A percentile compares a stretch with the other conserved stretches of the same genome.
phyloP scores from a whole-genome alignment of 2,888 invertebrate genomes.

The Pocota personata region DNA sequence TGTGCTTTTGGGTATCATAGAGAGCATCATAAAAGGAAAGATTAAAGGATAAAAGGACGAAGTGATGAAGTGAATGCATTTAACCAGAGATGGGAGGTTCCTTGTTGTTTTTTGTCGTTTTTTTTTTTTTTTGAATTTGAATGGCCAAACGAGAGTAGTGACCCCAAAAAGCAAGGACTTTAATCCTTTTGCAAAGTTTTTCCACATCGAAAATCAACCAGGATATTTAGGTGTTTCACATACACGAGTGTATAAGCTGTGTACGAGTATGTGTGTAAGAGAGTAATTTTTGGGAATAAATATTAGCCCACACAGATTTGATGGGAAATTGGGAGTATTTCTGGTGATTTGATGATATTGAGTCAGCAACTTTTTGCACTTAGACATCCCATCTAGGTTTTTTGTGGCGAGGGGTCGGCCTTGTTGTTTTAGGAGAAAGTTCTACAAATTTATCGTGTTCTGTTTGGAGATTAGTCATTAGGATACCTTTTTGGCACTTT shows the following conservation, averaged over 20 bases:
- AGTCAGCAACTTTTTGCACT: slow-evolving; percentile 69
- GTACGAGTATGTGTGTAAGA: neutral
- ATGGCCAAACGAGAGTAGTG: slow-evolving; percentile 46
- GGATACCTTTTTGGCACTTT: slow-evolving; percentile 23
- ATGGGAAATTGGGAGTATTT: slow-evolving; percentile 64
- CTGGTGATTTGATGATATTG: slow-evolving; percentile 56
- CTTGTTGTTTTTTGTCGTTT: slow-evolving; percentile 15
- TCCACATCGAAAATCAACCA: slow-evolving; percentile 18
- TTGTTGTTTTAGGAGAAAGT: slow-evolving; percentile 1
- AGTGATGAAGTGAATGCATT: slow-evolving; percentile 73
- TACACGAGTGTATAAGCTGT: neutral
- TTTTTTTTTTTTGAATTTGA: slow-evolving; percentile 44
- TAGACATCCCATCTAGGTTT: neutral
- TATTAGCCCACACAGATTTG: slow-evolving; percentile 62
- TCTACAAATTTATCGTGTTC: slow-evolving; percentile 12
- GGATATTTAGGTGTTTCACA: neutral
- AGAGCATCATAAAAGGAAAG: slow-evolving; percentile 60
- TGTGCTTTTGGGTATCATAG: slow-evolving; percentile 47
- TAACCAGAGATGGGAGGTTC: slow-evolving; percentile 65
- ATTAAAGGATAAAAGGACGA: slow-evolving; percentile 70
- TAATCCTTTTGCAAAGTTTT: slow-evolving; percentile 51
- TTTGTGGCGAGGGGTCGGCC: neutral
- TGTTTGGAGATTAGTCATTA: slow-evolving; percentile 14
- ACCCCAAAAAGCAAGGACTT: slow-evolving; percentile 40
- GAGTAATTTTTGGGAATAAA: slow-evolving; percentile 59